These are phyloP conservation scores for Rhagophthalmus giganteus DNA, from an alignment of 2,888 invertebrate species.

Conservation along the genomic window DNA sequence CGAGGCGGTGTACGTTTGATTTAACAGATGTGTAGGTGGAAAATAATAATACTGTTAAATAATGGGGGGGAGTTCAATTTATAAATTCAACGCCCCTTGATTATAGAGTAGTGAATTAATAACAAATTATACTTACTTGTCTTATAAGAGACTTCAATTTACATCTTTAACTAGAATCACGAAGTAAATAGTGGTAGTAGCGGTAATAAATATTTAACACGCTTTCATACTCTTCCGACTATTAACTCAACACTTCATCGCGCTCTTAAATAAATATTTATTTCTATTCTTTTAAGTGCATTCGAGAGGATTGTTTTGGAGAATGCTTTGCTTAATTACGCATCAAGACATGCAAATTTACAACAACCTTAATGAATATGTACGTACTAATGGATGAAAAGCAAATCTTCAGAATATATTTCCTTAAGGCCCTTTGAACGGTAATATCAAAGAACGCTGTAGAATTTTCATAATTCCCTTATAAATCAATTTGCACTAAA, in stretches of 20 bases:
- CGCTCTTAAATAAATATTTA: conserved; percentile 10
- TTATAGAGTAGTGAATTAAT: conserved; percentile 44
- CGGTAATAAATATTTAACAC: conserved; percentile 27
- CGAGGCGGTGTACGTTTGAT: no score
- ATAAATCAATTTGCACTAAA: no score
- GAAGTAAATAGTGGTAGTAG: conserved; percentile 38
- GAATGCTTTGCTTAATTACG: not conserved
- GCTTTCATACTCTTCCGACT: conserved; percentile 8
- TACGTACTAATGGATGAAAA: not conserved
- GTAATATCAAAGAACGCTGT: no score
- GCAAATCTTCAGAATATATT: no score
- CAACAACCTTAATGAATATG: not conserved
- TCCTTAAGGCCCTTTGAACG: no score
- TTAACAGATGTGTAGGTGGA: conserved; percentile 11
- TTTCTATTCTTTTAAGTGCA: conserved; percentile 6
- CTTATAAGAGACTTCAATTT: conserved; percentile 47
- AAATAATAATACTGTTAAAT: conserved; percentile 16
- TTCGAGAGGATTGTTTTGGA: not conserved
- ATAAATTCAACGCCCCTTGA: conserved; percentile 37
- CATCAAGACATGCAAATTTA: not conserved
- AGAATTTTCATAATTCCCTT: no score
- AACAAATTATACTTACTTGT: conserved; percentile 42
- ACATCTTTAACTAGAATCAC: conserved; percentile 46
- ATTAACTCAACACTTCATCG: conserved; percentile 9
- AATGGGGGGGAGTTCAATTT: conserved; percentile 36